Evolutionary conservation across 2,797 vertebrate species (phyloP), one percentile per base, ranked within the genome.

Genomic region (Trematomus bernacchii): DNA sequence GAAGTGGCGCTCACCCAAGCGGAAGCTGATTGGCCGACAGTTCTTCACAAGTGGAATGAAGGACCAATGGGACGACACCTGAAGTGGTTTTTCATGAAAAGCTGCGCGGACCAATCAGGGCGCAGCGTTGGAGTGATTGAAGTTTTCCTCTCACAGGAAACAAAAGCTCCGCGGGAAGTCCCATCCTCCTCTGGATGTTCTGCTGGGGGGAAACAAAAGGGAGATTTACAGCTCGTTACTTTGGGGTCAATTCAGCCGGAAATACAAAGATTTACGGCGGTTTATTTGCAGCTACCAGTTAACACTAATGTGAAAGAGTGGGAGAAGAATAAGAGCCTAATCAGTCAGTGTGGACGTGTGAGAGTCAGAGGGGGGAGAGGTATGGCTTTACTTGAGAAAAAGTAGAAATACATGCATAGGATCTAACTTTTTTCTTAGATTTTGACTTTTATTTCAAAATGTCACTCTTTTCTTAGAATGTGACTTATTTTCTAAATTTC

Each of bases 91-190:
- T 58, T 37, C 33, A 48, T 16, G 62, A 64, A 63, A 66, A 57
- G 23, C 30, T 52, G 4, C 13, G 30, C 1, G 9, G 67, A 51
- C 85, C 89, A 84, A 69, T 85, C 59, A 73, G 19, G 68, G 44
- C 37, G 0, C 59, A 57, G 66, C 2, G 0, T 2, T 13, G 46
- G 40, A 43, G 79, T 68, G 84, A 80, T 59, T 79, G 80, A 89
- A 83, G 86, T 81, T 83, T 77, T 85, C 73, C 85, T 84, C 82
- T 85, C 70, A 64, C 64, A 61, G 80, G 67, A 85, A 82, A 92
- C 90, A 91, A 90, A 88, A 82, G 85, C 89, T 15, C 76, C 0
- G 64, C 10, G 16, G 80, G 90, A 78, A 47, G 50, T 67, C 75
- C 77, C 80, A 85, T 91, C 85, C 76, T 89, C 78, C 48, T 42